Base-by-base conservation (phyloP, 2,888 invertebrate genomes). In the Slavum lentiscoides region DNA sequence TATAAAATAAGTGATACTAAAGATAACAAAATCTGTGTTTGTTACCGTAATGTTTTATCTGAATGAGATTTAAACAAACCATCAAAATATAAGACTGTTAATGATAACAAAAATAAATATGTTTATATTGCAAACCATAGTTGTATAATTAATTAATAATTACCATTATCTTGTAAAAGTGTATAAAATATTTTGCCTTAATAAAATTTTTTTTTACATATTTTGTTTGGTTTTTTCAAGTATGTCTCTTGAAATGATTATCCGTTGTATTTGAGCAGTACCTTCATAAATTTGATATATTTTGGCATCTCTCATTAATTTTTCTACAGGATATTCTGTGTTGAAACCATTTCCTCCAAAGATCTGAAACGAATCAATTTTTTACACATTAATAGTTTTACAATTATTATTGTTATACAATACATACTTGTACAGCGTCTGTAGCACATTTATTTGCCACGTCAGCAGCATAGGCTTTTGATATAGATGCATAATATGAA, bases 231-330 rank as follows among this genome's bases (percentile, higher is more conserved):
- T 90, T 59, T 86, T 87, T 1, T 88, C 88, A 39, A 92, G 85
- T 21, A 93, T 84, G 84, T 91, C 90, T 84, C 94, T 90, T 0
- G 96, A 94, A 85, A 99, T 95, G 84, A 99, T 97, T 64, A 98
- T 87, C 83, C 97, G 90, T 87, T 99, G 98, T 86, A 99, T 98
- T 88, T 99, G 97, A 2, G 97, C 91, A 21, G 98, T 98, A 82
- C 98, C 98, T 87, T 98, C 98, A 85, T 98, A 98, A 85, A 99
- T 99, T 88, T 97, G 97, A 88, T 93, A 98, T 85, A 99, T 98
- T 87, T 99, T 99, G n/a, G 98, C 98, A 87, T 99, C 98, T 81
- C 98, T 90, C 97, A 98, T 98, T 77, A 99, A 89, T 86, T 99
- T 99, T 87, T 99, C 98, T 0, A 97, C 98, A 0, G 98, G 98